These are phyloP conservation scores for Pseudococcus longispinus DNA, from an alignment of 2,888 invertebrate species.

Conservation along the genomic window DNA sequence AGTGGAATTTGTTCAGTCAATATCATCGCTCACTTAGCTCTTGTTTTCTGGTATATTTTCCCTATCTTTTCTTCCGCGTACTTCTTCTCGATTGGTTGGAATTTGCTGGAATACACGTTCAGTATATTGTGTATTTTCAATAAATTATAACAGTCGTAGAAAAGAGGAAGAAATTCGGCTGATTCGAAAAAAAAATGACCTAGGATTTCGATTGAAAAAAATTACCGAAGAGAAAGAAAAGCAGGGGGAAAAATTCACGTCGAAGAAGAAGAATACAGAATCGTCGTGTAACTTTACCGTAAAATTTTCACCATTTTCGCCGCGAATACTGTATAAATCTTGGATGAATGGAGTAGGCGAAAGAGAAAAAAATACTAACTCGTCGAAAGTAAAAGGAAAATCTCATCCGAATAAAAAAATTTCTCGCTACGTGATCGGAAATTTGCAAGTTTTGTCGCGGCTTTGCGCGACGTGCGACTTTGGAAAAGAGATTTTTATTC, in stretches of 20 bases:
- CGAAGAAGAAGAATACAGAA: not conserved
- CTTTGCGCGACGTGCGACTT: not conserved
- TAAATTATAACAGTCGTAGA: too few species aligned
- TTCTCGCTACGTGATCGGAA: not conserved
- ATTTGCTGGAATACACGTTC: too few species aligned
- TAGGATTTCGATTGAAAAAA: not conserved
- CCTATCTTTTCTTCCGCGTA: too few species aligned
- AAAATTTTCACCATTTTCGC: not conserved
- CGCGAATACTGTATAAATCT: not conserved
- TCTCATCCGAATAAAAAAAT: not conserved
- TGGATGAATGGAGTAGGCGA: not conserved
- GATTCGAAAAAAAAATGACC: not conserved
- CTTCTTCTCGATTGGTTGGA: too few species aligned
- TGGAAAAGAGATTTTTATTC: not conserved
- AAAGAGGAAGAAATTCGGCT: too few species aligned
- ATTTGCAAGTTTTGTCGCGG: not conserved
- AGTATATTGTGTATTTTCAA: too few species aligned
- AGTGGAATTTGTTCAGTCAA: too few species aligned
- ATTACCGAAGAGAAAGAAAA: not conserved
- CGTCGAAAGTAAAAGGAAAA: not conserved
- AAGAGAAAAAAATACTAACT: not conserved
- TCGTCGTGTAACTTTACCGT: not conserved
- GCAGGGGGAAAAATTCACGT: too few species aligned
- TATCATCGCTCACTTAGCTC: too few species aligned
- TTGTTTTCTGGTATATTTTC: too few species aligned